phyloP scores from a whole-genome alignment of 2,113 vertebrate genomes.

The Parotia lawesii region DNA sequence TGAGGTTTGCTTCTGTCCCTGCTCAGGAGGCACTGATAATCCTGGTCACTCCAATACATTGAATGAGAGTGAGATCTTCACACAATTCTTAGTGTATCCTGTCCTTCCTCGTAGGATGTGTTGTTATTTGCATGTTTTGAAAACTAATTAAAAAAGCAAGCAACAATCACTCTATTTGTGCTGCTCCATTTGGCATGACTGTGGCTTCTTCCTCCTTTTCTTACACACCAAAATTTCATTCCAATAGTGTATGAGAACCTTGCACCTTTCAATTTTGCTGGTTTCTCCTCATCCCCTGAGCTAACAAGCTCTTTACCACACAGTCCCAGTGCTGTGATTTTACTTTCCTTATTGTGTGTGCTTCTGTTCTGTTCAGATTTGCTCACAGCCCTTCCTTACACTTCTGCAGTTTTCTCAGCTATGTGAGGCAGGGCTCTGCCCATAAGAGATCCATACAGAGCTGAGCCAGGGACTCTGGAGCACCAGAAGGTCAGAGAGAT shows the following conservation, averaged over 20 bases:
- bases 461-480: neutral
- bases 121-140: neutral
- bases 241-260: neutral
- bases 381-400: neutral
- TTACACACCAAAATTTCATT: neutral
- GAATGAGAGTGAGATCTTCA: neutral
- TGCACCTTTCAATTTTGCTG: neutral
- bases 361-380: neutral
- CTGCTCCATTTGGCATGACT: neutral
- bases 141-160: neutral
- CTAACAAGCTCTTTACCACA: neutral
- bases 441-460: rapidly evolving
- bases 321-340: neutral
- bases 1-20: neutral
- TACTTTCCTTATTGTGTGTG: rapidly evolving
- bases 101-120: neutral
- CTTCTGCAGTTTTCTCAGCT: neutral
- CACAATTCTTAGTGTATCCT: neutral
- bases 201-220: neutral
- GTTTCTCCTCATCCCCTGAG: neutral
- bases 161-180: neutral
- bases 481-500: neutral
- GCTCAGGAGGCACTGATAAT: neutral
- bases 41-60: neutral
- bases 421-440: neutral